Evolutionary conservation across 2,888 invertebrate species (phyloP).

Genomic region (Metallyticus violacea): DNA sequence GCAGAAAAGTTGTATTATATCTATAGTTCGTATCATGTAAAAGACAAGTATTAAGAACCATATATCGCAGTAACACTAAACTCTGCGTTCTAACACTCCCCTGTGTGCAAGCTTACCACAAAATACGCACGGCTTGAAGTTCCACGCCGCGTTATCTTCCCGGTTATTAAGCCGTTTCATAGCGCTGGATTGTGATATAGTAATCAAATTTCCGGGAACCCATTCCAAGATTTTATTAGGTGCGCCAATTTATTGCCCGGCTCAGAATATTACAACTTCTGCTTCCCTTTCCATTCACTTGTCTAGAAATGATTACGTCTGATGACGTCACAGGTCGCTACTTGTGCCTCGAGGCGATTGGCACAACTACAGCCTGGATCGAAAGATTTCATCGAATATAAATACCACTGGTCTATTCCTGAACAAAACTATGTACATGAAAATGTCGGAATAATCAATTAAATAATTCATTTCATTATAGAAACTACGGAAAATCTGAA

Average conservation of each 20-base stretch:
- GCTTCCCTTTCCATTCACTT: neutral
- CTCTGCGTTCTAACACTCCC: neutral
- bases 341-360: neutral
- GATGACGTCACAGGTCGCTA: neutral
- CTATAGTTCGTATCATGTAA: neutral
- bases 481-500: too few species aligned
- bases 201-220: constrained; percentile 8
- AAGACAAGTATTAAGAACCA: neutral
- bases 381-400: too few species aligned
- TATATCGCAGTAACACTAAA: neutral
- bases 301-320: neutral
- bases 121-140: neutral
- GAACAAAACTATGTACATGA: too few species aligned
- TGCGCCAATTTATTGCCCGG: neutral
- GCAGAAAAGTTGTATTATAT: too few species aligned
- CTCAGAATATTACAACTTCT: neutral
- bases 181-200: constrained; percentile 3
- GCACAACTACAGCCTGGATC: neutral
- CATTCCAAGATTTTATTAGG: constrained; percentile 8
- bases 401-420: too few species aligned
- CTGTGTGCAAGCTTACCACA: neutral
- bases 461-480: too few species aligned
- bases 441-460: too few species aligned
- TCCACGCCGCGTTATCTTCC: neutral
- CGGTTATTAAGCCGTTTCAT: neutral